Evolutionary conservation across 1,140 invertebrate genomes (phyloP), one percentile per base, ranked within the genome.

Genomic region (Eumeta japonica): DNA sequence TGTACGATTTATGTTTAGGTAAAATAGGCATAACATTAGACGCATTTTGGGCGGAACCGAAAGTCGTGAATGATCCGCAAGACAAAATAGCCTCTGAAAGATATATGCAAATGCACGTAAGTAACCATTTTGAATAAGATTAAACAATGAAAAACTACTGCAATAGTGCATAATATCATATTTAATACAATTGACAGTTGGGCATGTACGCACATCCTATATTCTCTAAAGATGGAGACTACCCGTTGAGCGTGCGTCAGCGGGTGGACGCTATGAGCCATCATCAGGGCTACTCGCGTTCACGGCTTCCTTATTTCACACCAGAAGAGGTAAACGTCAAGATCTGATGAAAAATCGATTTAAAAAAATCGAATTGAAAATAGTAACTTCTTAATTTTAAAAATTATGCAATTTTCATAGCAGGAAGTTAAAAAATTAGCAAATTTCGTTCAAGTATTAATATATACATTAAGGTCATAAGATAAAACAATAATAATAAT

Each of bases 121-220:
- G 66, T 52, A 35, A 19, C 20, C 12, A 20, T 37, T 24, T 24
- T 19, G 15, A 35, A 34, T 35, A 7, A n/a, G n/a, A n/a, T n/a
- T n/a, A n/a, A n/a, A n/a, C n/a, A n/a, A n/a, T n/a, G 20, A 24
- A 24, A 7, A 24, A 24, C 20, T 24, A 7, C 7, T 24, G n/a
- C 20, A 24, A 24, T 24, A n/a, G n/a, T n/a, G n/a, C n/a, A n/a
- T n/a, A n/a, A n/a, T 35, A 27, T 43, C 24, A 40, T 27, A 13
- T 40, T 30, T 30, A 30, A 19, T 48, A 45, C 41, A 43, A 37
- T 45, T 61, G 60, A 28, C 52, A 81, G 77, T 58, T 81, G 12
- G 81, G 79, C n/a, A 79, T 81, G 68, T 84, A 78, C 39, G 82
- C 77, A 2, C 76, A 85, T 64, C 84, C 85, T 3, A 81, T 88